Evolutionary conservation across 2,888 invertebrate species (phyloP).

Genomic region (Marronus borbonicus): DNA sequence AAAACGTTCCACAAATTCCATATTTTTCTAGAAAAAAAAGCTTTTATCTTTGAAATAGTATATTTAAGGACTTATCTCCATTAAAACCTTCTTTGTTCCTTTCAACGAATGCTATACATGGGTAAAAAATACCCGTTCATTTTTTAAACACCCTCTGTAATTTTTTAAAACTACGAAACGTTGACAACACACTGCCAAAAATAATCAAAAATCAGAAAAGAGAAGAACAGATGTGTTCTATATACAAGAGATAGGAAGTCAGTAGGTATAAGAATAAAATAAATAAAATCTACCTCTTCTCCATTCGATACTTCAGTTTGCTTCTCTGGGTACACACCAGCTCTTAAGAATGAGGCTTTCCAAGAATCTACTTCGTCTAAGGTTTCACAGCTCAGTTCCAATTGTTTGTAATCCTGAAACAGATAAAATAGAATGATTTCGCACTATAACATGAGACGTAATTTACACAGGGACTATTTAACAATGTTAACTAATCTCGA

Average conservation of each 20-base stretch:
- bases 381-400: slow-evolving; percentile 98
- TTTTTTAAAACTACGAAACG: too few species aligned
- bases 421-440: slow-evolving; percentile 42
- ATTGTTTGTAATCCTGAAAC: slow-evolving; percentile 94
- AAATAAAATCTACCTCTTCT: slow-evolving; percentile 78
- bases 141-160: neutral
- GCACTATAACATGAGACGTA: neutral
- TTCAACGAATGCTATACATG: too few species aligned
- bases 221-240: neutral
- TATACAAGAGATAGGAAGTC: neutral
- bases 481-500: too few species aligned
- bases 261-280: neutral
- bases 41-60: too few species aligned
- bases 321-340: slow-evolving; percentile 99
- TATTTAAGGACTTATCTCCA: too few species aligned
- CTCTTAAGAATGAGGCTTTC: slow-evolving; percentile 99
- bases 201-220: slow-evolving; percentile 1
- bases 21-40: too few species aligned
- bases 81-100: too few species aligned
- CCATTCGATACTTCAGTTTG: slow-evolving; percentile 88
- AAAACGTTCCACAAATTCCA: too few species aligned
- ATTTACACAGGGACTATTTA: too few species aligned
- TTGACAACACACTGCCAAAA: neutral
- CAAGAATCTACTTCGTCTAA: slow-evolving; percentile 98
- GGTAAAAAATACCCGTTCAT: too few species aligned